phyloP scores from a whole-genome alignment of 37 sponge, comb jelly and placozoan species.

The Ephydatia muelleri region DNA sequence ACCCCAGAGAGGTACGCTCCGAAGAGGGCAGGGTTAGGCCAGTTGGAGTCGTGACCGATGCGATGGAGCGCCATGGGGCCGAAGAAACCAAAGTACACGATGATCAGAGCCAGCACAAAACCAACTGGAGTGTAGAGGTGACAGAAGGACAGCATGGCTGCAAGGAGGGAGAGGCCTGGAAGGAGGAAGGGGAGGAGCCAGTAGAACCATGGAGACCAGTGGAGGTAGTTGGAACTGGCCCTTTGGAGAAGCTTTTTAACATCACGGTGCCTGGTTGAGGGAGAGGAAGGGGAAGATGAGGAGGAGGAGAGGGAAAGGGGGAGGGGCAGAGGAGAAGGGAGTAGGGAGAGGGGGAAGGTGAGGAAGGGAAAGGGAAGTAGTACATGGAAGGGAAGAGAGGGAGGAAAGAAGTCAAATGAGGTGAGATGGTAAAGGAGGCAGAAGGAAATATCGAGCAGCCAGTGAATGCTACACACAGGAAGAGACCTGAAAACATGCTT shows the following conservation, averaged over 20 bases:
- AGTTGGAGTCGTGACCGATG: slow-evolving; percentile 31
- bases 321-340: neutral
- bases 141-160: slow-evolving; percentile 18
- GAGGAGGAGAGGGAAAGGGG: neutral
- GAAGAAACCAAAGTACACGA: slow-evolving; percentile 46
- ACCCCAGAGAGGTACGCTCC: slow-evolving; percentile 58
- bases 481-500: no score
- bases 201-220: neutral
- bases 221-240: neutral
- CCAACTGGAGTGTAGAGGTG: slow-evolving; percentile 17
- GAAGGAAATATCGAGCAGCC: neutral
- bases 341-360: neutral
- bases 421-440: neutral
- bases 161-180: slow-evolving; percentile 25
- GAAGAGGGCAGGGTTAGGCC: slow-evolving; percentile 61
- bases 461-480: no score
- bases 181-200: slow-evolving; percentile 30
- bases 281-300: slow-evolving; percentile 5
- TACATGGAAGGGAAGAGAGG: neutral
- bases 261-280: neutral
- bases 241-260: neutral
- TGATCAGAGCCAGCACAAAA: slow-evolving; percentile 11
- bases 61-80: slow-evolving; percentile 27
- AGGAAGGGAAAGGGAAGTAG: neutral
- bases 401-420: neutral